Evolutionary conservation across 2,797 vertebrate species (phyloP).

Genomic region (Syngnathus rostellatus): DNA sequence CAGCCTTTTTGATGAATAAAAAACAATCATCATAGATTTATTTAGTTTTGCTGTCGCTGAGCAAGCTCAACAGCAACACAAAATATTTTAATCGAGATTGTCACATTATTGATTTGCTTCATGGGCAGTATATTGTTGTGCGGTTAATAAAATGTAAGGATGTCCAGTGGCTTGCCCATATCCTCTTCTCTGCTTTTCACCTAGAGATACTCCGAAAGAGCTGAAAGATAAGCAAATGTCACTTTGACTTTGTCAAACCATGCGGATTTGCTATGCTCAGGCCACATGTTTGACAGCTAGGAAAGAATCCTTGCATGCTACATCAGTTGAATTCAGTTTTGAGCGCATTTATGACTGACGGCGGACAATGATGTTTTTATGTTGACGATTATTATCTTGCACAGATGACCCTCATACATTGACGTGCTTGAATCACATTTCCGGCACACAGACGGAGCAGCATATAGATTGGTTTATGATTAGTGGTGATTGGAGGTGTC

Average conservation of each 20-base stretch:
- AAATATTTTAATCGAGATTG: neutral
- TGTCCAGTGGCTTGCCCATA: neutral
- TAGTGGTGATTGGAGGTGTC: conserved; percentile 36
- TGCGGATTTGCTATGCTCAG: neutral
- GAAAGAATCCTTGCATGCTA: conserved; percentile 11
- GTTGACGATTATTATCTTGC: conserved; percentile 4
- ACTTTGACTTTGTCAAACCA: conserved; percentile 14
- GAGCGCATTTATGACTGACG: conserved; percentile 2
- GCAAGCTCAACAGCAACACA: neutral
- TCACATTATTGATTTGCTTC: neutral
- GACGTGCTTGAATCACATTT: conserved; percentile 4
- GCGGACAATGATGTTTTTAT: neutral
- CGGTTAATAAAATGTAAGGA: neutral
- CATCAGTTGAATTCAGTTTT: conserved; percentile 10
- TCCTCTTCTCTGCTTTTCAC: conserved; percentile 1
- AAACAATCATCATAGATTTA: neutral
- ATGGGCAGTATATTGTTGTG: neutral
- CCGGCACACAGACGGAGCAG: conserved; percentile 11
- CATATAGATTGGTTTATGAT: conserved; percentile 24
- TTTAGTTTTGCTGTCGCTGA: neutral
- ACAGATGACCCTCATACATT: neutral
- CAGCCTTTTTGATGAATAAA: neutral
- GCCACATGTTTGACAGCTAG: conserved; percentile 2
- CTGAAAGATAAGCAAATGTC: conserved; percentile 13
- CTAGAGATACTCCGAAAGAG: neutral